A percentile compares a stretch with the other conserved stretches of the same genome.
These are phyloP conservation scores for Nephila pilipes DNA, from an alignment of 1,140 invertebrate species.

Conservation along the genomic window DNA sequence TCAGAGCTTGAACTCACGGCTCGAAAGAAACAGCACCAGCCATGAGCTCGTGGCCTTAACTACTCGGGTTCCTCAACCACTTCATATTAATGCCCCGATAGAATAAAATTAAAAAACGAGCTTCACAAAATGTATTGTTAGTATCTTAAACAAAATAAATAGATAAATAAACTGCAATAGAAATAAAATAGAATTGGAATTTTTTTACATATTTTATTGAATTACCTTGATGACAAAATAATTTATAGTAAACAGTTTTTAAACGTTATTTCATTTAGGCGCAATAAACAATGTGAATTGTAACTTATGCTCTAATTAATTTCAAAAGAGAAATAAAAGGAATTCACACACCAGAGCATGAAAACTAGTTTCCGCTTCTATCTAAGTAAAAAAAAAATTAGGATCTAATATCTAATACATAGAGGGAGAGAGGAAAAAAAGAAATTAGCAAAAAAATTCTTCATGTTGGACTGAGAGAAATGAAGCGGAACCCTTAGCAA, in stretches of 20 bases:
- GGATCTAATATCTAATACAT: neutral
- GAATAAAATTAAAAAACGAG: too few species aligned
- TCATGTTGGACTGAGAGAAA: neutral
- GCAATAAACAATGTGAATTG: neutral
- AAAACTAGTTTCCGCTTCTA: constrained; percentile 1
- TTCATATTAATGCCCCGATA: too few species aligned
- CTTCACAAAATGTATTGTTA: too few species aligned
- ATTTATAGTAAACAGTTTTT: neutral
- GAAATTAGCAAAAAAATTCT: neutral
- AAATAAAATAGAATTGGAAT: too few species aligned
- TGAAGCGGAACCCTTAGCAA: neutral
- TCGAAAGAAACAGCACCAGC: too few species aligned
- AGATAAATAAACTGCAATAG: too few species aligned
- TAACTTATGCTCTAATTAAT: constrained; percentile 21
- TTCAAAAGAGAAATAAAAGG: neutral
- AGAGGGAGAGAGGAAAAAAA: neutral
- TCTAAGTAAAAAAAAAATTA: neutral
- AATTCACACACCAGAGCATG: neutral
- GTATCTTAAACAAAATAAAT: too few species aligned
- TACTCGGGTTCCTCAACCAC: too few species aligned
- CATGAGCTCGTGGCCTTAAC: too few species aligned
- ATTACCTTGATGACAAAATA: neutral
- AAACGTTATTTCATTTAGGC: neutral
- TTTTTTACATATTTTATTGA: neutral
- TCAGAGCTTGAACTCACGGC: too few species aligned